Evolutionary conservation across 2,888 invertebrate species (phyloP).

Genomic region (Teinopalpus imperialis): DNA sequence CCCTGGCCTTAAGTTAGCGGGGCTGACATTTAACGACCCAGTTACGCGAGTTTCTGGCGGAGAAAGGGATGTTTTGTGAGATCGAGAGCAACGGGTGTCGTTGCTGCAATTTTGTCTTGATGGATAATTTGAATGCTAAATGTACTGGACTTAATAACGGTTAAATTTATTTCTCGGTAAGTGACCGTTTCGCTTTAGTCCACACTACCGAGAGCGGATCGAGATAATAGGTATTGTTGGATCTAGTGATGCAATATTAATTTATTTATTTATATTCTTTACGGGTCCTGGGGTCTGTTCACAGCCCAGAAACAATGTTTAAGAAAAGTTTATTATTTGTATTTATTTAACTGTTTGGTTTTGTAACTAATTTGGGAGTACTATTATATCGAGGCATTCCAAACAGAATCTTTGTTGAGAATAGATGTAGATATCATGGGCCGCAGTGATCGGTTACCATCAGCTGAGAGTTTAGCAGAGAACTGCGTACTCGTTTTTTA

Average conservation of each 20-base stretch:
- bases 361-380: too few species aligned
- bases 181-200: conserved; percentile 10
- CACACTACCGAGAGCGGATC: neutral
- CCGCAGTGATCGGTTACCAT: too few species aligned
- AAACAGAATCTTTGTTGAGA: too few species aligned
- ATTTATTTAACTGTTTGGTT: too few species aligned
- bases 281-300: too few species aligned
- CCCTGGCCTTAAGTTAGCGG: conserved; percentile 10
- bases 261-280: too few species aligned
- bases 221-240: neutral
- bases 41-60: conserved; percentile 8
- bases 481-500: too few species aligned
- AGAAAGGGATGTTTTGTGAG: conserved; percentile 26
- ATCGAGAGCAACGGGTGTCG: conserved; percentile 17
- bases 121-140: conserved; percentile 25
- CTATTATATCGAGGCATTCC: too few species aligned
- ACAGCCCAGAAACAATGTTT: too few species aligned
- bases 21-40: conserved; percentile 24
- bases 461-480: too few species aligned
- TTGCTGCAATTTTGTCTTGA: conserved; percentile 15
- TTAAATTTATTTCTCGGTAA: conserved; percentile 7
- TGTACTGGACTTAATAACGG: conserved; percentile 11
- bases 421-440: too few species aligned
- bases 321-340: too few species aligned
- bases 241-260: neutral